phyloP scores from a whole-genome alignment of 37 sponge, comb jelly and placozoan species.

The Chondrosia reniformis region DNA sequence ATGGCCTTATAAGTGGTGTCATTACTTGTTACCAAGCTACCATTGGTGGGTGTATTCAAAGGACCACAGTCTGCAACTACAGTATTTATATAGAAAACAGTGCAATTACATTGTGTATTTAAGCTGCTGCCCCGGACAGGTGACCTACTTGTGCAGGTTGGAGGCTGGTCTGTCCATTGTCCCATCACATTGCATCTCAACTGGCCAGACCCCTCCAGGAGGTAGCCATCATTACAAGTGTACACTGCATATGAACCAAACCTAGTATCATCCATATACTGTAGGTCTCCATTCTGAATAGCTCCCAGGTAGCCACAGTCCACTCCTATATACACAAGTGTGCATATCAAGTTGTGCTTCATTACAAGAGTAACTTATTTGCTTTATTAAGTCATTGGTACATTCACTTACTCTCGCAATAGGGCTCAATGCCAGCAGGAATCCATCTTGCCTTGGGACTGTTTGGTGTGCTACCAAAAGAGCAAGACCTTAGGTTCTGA shows the following conservation, averaged over 20 bases:
- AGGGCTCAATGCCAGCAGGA: too few relatives aligned
- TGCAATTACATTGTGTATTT: background rate
- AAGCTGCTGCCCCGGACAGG: background rate
- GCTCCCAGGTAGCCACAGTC: background rate
- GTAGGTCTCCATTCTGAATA: background rate
- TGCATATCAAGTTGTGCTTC: background rate
- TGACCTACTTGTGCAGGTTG: slow-evolving; percentile 1
- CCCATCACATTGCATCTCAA: background rate
- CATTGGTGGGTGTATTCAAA: background rate
- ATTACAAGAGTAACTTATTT: background rate
- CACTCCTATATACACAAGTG: background rate
- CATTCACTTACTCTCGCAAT: background rate
- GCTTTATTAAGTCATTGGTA: background rate
- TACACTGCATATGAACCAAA: background rate
- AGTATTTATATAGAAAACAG: background rate
- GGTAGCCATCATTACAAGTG: background rate
- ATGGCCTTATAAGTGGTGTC: background rate
- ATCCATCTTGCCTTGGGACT: too few relatives aligned
- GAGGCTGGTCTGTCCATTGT: background rate
- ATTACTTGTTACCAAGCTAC: background rate
- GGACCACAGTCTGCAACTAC: slow-evolving; percentile 21
- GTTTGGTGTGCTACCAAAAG: too few relatives aligned
- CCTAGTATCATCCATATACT: background rate
- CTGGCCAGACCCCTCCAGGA: background rate
- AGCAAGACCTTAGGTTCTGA: too few relatives aligned